Evolutionary conservation across 2,113 vertebrate genomes (phyloP).

Genomic region (Excalfactoria chinensis): DNA sequence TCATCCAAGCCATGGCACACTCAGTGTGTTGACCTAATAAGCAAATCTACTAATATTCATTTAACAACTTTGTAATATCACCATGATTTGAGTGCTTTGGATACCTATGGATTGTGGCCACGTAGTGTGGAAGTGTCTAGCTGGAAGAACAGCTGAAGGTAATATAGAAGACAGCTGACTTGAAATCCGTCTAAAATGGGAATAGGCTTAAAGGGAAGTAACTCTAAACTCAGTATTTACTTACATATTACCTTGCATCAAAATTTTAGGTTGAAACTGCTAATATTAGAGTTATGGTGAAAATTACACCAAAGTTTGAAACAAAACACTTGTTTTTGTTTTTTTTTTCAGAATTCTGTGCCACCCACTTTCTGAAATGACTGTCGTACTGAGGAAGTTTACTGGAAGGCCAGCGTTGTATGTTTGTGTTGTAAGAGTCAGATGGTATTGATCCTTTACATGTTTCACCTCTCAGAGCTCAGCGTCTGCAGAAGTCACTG

Average conservation of each 20-base stretch:
- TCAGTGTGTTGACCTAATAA: neutral
- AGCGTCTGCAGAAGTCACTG: neutral
- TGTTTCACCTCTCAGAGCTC: neutral
- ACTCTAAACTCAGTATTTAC: neutral
- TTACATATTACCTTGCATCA: neutral
- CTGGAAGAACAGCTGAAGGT: neutral
- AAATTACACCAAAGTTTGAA: neutral
- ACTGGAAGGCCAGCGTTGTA: neutral
- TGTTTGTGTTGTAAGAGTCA: neutral
- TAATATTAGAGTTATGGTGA: neutral
- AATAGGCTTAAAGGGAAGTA: neutral
- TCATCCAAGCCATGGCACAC: neutral
- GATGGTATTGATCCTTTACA: neutral
- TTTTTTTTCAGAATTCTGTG: neutral
- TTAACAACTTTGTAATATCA: neutral
- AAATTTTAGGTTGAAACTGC: neutral
- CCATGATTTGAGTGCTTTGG: neutral
- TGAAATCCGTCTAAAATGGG: neutral
- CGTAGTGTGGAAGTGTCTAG: neutral
- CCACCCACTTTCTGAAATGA: neutral
- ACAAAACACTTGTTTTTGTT: neutral
- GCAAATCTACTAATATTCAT: neutral
- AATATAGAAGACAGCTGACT: neutral
- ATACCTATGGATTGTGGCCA: neutral
- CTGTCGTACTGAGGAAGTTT: neutral